Conservation (phyloP, 2,113 vertebrate species). For the Mobula birostris region DNA sequence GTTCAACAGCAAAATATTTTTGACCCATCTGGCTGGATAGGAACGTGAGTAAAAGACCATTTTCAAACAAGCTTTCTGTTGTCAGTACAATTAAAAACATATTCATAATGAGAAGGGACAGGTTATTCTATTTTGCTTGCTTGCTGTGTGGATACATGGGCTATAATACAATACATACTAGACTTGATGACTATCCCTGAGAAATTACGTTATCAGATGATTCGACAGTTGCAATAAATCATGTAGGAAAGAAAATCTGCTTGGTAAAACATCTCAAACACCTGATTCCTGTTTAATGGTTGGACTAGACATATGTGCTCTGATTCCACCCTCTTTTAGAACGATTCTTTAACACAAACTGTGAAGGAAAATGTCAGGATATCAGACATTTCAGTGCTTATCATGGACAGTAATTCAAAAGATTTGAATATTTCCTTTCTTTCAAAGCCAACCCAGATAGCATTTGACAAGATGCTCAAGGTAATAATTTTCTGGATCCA, state of each 20-base stretch:
- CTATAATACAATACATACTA: background rate
- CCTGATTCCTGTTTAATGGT: slow-evolving; percentile 37
- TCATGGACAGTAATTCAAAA: slow-evolving; percentile 10
- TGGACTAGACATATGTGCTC: background rate
- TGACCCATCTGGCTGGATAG: slow-evolving; percentile 19
- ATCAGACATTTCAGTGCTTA: slow-evolving; percentile 3
- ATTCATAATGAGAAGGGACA: background rate
- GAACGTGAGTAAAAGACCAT: slow-evolving; percentile 25
- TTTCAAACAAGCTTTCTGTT: slow-evolving; percentile 13
- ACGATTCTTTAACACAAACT: slow-evolving; percentile 2
- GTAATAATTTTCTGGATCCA: slow-evolving; percentile 27
- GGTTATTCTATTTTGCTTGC: background rate
- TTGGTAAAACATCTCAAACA: slow-evolving; percentile 33
- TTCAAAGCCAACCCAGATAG: background rate
- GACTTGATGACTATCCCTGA: background rate
- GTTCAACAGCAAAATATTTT: background rate
- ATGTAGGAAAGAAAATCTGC: background rate
- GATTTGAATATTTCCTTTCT: slow-evolving; percentile 13
- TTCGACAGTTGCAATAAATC: slow-evolving; percentile 17
- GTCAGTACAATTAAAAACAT: slow-evolving; percentile 26
- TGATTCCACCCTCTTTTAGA: background rate
- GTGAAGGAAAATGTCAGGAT: slow-evolving; percentile 29
- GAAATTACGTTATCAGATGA: slow-evolving; percentile 28
- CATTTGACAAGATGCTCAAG: background rate
- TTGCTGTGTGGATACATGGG: background rate